Conservation (phyloP, 30 jellyfish, hydroid and myxozoan genomes). For the Pseudorhiza aurosa region DNA sequence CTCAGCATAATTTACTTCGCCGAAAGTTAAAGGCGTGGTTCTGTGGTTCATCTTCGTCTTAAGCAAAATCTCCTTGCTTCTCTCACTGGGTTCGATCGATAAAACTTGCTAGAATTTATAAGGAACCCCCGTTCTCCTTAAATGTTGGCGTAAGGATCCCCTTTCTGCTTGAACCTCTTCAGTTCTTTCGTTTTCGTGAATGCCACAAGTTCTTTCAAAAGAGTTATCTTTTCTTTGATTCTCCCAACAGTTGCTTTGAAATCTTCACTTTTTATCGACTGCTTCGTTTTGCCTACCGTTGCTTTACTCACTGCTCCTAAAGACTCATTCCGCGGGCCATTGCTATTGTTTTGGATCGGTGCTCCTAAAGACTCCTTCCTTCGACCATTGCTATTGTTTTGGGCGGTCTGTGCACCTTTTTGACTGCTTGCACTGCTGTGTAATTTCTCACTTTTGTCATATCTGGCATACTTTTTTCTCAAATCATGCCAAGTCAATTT, state of each 20-base stretch:
- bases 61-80: too few relatives aligned
- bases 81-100: too few relatives aligned
- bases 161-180: background rate
- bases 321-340: constrained; percentile 11
- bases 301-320: constrained; percentile 3
- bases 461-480: constrained; percentile 6
- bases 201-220: constrained; percentile 39
- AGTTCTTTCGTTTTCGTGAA: background rate
- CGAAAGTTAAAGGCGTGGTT: too few relatives aligned
- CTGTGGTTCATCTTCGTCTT: too few relatives aligned
- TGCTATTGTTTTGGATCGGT: constrained; percentile 4
- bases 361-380: background rate
- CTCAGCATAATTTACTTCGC: too few relatives aligned
- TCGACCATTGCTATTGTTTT: background rate
- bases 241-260: constrained; percentile 22
- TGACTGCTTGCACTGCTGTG: background rate
- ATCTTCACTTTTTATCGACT: background rate
- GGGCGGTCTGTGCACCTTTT: background rate
- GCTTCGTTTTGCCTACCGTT: background rate
- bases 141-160: constrained; percentile 34
- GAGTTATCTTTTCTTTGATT: constrained; percentile 28
- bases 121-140: too few relatives aligned
- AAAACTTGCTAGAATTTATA: too few relatives aligned
- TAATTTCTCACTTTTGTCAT: background rate
- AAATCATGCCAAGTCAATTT: constrained; percentile 72